Evolutionary conservation across 2,888 invertebrate species (phyloP), one percentile per base, ranked within the genome.

Genomic region (Chesias legatella): DNA sequence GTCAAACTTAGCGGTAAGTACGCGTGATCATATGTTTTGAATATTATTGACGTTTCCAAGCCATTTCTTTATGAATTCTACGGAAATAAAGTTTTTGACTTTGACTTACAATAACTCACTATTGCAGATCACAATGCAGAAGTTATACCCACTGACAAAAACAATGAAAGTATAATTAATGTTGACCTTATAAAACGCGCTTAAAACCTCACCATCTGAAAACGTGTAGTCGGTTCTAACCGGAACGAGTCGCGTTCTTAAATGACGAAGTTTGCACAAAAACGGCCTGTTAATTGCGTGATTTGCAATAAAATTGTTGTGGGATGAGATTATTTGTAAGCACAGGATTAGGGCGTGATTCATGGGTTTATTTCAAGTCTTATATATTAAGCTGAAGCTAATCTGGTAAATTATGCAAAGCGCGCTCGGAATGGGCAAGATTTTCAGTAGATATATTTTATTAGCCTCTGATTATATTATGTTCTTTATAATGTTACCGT

Each of bases 271-370:
- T 10, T 7, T 2, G 10, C 22, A n/a, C 30, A 17, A 30, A 30
- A 30, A 30, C 20, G 13, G 28, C 35, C 28, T 35, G 28, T 7
- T 29, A 35, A 35, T 35, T 35, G 28, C 22, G 9, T 28, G 22
- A n/a, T 10, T 25, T 21, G 9, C 9, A 26, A 28, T 34, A 27
- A 35, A 27, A 23, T 8, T 26, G 25, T 33, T 27, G 4, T 4
- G n/a, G 11, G 13, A 13, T 13, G 31, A 37, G 7, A 37, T 31
- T 31, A 22, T 32, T 38, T 22, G 32, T 27, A 27, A 24, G 31
- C 26, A 7, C 1, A 26, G 26, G 26, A 38, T 38, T 20, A 21
- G 20, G 21, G 22, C 32, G 32, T 32, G 27, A 38, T 32, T 38
- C 38, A 38, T 11, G 13, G 38, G 38, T 38, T n/a, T 32, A 23